Evolutionary conservation across 1,140 invertebrate species (phyloP).

Genomic region (Anthonomus grandis): DNA sequence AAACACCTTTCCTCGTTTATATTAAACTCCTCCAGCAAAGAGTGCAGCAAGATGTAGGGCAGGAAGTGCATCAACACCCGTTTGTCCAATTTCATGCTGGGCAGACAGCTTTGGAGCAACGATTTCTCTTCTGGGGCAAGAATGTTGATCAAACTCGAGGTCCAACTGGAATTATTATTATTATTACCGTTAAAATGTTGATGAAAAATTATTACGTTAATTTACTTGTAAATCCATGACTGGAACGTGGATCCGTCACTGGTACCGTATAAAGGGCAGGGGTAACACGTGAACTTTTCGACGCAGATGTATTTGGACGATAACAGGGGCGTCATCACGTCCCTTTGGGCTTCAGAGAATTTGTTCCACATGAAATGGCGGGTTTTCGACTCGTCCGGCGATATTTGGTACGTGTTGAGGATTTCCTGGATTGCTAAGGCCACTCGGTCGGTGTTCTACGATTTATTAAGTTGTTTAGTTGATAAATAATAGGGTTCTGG

Average conservation of each 20-base stretch:
- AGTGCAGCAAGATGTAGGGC: constrained; percentile 65
- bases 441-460: constrained; percentile 65
- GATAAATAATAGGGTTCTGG: too few relatives aligned
- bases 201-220: too few relatives aligned
- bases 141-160: constrained; percentile 56
- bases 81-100: constrained; percentile 66
- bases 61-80: constrained; percentile 67
- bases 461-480: too few relatives aligned
- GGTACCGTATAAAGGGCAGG: constrained; percentile 60
- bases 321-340: constrained; percentile 68
- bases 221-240: constrained; percentile 69
- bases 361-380: constrained; percentile 65
- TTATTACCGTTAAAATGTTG: too few relatives aligned
- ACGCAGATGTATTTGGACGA: constrained; percentile 60
- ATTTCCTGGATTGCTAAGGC: constrained; percentile 76
- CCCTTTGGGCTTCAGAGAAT: constrained; percentile 62
- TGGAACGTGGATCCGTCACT: constrained; percentile 61
- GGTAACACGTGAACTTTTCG: constrained; percentile 45
- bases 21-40: constrained; percentile 52
- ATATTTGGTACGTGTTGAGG: constrained; percentile 65
- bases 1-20: constrained; percentile 47
- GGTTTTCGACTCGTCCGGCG: constrained; percentile 52
- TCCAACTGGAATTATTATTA: constrained; percentile 52
- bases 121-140: constrained; percentile 54
- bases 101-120: constrained; percentile 62